Base-by-base conservation (phyloP, 2,888 invertebrate species). In the Sphinx pinastri region DNA sequence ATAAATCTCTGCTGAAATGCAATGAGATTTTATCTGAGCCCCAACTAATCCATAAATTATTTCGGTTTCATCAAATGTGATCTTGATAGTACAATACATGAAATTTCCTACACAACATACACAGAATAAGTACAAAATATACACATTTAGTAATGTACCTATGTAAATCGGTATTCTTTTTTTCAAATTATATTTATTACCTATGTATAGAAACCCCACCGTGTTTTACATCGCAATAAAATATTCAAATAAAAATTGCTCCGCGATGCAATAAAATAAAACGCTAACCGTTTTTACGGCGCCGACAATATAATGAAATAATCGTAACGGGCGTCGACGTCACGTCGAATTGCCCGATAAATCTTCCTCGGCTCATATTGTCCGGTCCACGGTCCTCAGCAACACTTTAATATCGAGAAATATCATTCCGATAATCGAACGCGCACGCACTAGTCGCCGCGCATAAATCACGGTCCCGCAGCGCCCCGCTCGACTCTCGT, bases 391-490 rank as follows among this genome's bases (percentile, higher is more conserved):
- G 87, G 90, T 92, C 83, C 91, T 90, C 88, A 87, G 91, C 91
- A 92, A 94, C 94, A 94, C 94, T 94, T 94, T 93, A 93, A 94
- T 94, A 94, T 93, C 92, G 90, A 92, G 91, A 93, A 94, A 92
- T 93, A 93, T 93, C 93, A 93, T 93, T 89, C 85, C 89, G 89
- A 88, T 93, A 93, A 93, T 93, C 93, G 93, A 90, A 91, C 87
- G 81, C 75, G 79, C 77, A 80, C 85, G 87, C 86, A 90, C 88
- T 91, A 89, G 89, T 89, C 87, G 81, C 86, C 84, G 81, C 83
- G 83, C 83, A 93, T 94, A 93, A 94, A 93, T 94, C 94, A 93
- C 85, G 76, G 83, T 88, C 88, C 91, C 89, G 88, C 86, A 81
- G 85, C 84, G 83, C 87, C 88, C 91, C 88, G 88, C 86, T 84